Percentiles rank a stretch among this genome's conserved stretches.
Conservation (phyloP, 2,797 vertebrate species). For the Alfaro cultratus region DNA sequence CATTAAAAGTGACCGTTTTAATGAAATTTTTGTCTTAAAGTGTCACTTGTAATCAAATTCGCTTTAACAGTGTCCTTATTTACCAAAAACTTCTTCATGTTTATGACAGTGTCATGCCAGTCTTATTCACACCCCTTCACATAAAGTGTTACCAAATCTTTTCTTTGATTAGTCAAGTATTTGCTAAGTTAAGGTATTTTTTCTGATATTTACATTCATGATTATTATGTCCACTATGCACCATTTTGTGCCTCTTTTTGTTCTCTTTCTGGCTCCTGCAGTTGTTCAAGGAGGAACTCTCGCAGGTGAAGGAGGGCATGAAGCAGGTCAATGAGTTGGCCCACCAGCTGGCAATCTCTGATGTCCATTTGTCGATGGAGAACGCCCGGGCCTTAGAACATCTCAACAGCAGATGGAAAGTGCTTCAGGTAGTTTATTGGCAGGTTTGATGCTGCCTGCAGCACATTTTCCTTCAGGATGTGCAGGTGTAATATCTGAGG, state of each 20-base stretch:
- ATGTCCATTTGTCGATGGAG: constrained; percentile 97
- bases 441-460: constrained; percentile 36
- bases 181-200: not conserved
- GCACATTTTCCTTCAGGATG: constrained; percentile 21
- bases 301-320: constrained; percentile 93
- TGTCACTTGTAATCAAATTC: too few relatives aligned
- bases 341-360: constrained; percentile 95
- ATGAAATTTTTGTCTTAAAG: too few relatives aligned
- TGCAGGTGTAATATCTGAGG: constrained; percentile 17
- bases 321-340: constrained; percentile 94
- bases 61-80: too few relatives aligned
- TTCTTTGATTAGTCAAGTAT: not conserved
- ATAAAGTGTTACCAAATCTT: too few relatives aligned
- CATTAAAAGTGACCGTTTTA: too few relatives aligned
- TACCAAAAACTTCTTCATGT: too few relatives aligned
- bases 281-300: constrained; percentile 95
- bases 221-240: not conserved
- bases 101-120: too few relatives aligned
- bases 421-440: constrained; percentile 88
- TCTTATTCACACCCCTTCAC: too few relatives aligned
- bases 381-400: constrained; percentile 92
- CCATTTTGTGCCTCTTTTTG: constrained; percentile 5
- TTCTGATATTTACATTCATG: constrained; percentile 12
- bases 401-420: constrained; percentile 94
- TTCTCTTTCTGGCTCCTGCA: constrained; percentile 50